Conservation (phyloP, 2,888 invertebrate species). For the Pyralis farinalis region DNA sequence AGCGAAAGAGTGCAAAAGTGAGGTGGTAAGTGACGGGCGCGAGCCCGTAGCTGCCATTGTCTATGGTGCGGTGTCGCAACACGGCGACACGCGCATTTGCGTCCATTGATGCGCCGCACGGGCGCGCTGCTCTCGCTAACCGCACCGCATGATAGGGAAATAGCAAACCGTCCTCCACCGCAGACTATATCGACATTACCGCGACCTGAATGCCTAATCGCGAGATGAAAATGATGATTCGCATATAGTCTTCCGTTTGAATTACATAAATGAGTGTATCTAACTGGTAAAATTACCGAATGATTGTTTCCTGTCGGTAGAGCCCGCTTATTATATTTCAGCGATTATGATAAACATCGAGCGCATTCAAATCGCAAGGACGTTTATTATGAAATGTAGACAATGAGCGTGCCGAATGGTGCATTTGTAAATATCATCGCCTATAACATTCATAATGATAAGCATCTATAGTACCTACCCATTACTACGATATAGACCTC, state of each 20-base stretch:
- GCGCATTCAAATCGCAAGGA: slow-evolving; percentile 51
- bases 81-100: slow-evolving; percentile 73
- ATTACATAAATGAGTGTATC: slow-evolving; percentile 64
- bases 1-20: slow-evolving; percentile 52
- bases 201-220: slow-evolving; percentile 70
- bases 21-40: slow-evolving; percentile 53
- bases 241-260: slow-evolving; percentile 56
- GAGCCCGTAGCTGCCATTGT: slow-evolving; percentile 46
- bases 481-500: too few species aligned
- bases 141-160: slow-evolving; percentile 40
- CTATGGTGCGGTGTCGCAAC: slow-evolving; percentile 53
- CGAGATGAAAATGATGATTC: slow-evolving; percentile 65
- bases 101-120: slow-evolving; percentile 61
- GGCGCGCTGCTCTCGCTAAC: slow-evolving; percentile 17
- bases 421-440: too few species aligned
- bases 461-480: too few species aligned
- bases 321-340: slow-evolving; percentile 48
- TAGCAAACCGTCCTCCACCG: slow-evolving; percentile 44
- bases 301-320: slow-evolving; percentile 70
- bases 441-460: too few species aligned
- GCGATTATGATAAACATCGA: slow-evolving; percentile 43
- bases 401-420: slow-evolving; percentile 4
- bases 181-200: slow-evolving; percentile 35
- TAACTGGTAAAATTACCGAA: slow-evolving; percentile 55
- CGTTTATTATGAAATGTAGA: slow-evolving; percentile 24